Base-by-base conservation (phyloP, 1,140 invertebrate genomes). In the Polypedilum pembai region DNA sequence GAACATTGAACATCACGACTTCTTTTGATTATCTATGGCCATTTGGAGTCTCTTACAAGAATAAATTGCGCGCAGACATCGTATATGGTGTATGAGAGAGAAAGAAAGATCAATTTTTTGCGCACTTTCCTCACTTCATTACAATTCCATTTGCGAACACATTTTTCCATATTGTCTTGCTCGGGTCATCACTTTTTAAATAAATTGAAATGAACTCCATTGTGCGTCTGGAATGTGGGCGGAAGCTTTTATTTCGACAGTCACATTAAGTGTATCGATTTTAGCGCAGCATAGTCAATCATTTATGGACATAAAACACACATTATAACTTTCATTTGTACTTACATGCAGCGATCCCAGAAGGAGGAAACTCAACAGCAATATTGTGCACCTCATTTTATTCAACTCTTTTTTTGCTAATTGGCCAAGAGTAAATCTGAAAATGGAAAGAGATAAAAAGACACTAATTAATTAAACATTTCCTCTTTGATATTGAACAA, bases 1-100 rank as follows among this genome's bases (percentile, higher is more conserved):
- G 65, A 69, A 69, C 8, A 20, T 69, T 69, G 65, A 69, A 69
- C 8, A 69, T 69, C 65, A 69, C 65, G 65, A 20, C 45, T 56
- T 56, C 41, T 56, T 56, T 56, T 56, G 45, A 56, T 56, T 56
- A 56, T 56, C 45, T 56, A 56, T 56, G 45, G n/a, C 45, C 45
- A 56, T 56, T 56, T 56, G 45, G 45, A n/a, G 24, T 33, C 45
- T 56, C 10, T 56, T 12, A 56, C 4, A 12, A 56, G 45, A 56
- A 56, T 56, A 56, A 12, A 33, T 33, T 33, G 24, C 24, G 5
- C 1, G 5, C 24, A 33, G 24, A 33, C 24, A 33, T 33, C 24
- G 1, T 33, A 56, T 15, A 56, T 56, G 12, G 45, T 15, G 1
- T 56, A n/a, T 56, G 12, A 56, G 4, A n/a, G 45, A 33, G 24